Percentiles rank a stretch among this genome's conserved stretches.
Evolutionary conservation across 2,888 invertebrate genomes (phyloP).

Genomic region (Oxycera nigricornis): DNA sequence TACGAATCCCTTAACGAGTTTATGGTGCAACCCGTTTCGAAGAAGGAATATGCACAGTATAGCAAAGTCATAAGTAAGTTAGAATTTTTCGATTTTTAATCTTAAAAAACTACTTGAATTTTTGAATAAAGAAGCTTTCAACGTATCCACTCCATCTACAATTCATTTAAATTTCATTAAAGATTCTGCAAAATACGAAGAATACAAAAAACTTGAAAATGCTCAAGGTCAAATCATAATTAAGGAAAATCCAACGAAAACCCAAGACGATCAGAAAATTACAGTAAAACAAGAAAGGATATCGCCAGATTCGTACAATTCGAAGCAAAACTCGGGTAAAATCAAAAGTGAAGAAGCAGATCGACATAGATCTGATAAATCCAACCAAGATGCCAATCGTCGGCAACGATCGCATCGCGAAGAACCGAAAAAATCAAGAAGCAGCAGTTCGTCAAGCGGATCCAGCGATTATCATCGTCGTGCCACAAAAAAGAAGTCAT

Average conservation of each 20-base stretch:
- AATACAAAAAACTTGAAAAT: slow-evolving; percentile 67
- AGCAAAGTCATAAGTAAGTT: slow-evolving; percentile 88
- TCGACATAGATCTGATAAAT: background rate
- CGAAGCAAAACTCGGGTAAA: background rate
- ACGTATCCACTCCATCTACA: no score
- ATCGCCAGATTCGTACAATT: background rate
- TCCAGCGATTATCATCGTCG: slow-evolving; percentile 45
- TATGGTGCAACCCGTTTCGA: slow-evolving; percentile 77
- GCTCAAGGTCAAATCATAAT: slow-evolving; percentile 55
- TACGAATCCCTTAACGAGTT: slow-evolving; percentile 79
- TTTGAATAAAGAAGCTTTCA: no score
- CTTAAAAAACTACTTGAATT: background rate
- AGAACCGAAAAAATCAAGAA: background rate
- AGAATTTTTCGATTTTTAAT: background rate
- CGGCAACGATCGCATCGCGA: background rate
- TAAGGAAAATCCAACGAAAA: slow-evolving; percentile 45
- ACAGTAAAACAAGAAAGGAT: slow-evolving; percentile 11
- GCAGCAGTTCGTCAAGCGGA: slow-evolving; percentile 33
- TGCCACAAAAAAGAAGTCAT: slow-evolving; percentile 49
- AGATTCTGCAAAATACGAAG: slow-evolving; percentile 77
- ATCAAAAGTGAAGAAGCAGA: background rate
- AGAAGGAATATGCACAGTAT: slow-evolving; percentile 80
- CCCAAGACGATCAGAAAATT: slow-evolving; percentile 13
- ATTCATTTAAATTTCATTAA: slow-evolving; percentile 25
- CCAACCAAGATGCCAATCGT: background rate